Evolutionary conservation across 2,113 vertebrate species (phyloP).

Genomic region (Orthonyx spaldingii): DNA sequence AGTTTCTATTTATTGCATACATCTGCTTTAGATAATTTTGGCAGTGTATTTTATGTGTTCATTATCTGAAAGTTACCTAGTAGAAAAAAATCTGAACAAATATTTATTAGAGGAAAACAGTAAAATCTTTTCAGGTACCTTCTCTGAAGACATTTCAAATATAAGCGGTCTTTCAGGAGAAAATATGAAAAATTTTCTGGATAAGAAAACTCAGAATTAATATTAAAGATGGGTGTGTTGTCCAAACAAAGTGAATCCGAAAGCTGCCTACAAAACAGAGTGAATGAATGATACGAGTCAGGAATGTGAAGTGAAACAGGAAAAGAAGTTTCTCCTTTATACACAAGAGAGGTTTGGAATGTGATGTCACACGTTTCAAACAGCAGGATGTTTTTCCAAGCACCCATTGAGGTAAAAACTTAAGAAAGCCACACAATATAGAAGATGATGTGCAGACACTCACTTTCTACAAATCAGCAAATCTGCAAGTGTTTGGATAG

Average conservation of each 20-base stretch:
- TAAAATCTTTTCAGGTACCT: neutral
- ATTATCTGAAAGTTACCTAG: neutral
- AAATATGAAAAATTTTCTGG: neutral
- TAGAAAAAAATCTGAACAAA: neutral
- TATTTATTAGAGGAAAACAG: neutral
- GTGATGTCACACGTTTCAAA: neutral
- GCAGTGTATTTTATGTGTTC: neutral
- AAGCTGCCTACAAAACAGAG: neutral
- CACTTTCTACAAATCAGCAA: neutral
- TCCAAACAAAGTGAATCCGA: neutral
- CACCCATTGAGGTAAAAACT: neutral
- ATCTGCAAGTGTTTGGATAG: neutral
- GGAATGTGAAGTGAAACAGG: neutral
- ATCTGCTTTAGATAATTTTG: neutral
- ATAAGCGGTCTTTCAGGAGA: neutral
- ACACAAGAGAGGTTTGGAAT: neutral
- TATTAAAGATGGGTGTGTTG: neutral
- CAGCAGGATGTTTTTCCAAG: neutral
- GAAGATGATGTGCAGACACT: neutral
- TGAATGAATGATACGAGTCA: neutral
- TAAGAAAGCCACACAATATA: neutral
- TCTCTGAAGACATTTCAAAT: neutral
- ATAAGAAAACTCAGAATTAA: neutral
- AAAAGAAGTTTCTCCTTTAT: neutral
- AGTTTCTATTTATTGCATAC: neutral